phyloP scores from a whole-genome alignment of 1,140 invertebrate species.

The Hyposmocoma kahamanoa region DNA sequence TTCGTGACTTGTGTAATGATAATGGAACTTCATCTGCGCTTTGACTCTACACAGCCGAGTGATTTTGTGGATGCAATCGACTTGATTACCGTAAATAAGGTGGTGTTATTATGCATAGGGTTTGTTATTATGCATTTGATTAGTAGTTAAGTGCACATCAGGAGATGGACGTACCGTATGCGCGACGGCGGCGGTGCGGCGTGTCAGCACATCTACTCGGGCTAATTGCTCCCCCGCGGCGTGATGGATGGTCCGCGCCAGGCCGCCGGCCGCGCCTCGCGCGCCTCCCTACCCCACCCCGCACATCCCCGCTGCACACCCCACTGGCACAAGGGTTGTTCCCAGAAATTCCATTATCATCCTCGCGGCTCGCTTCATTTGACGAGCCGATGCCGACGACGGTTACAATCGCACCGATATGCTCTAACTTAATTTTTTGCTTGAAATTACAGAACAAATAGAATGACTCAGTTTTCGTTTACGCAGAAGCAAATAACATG shows the following conservation, averaged over 20 bases:
- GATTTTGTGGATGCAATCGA: too few species aligned
- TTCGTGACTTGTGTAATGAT: too few species aligned
- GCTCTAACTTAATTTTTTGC: conserved; percentile 2
- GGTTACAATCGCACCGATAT: conserved; percentile 19
- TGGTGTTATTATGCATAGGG: too few species aligned
- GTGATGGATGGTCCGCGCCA: conserved; percentile 62
- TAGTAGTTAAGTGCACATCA: conserved; percentile 12
- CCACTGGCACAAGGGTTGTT: conserved; percentile 67
- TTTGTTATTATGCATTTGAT: conserved; percentile 9
- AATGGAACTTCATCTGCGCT: too few species aligned
- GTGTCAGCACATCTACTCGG: conserved; percentile 63
- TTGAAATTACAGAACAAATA: conserved; percentile 32
- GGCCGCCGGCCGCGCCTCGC: too few species aligned
- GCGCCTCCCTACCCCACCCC: conserved; percentile 24
- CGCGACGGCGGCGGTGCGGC: conserved; percentile 32
- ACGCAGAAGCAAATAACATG: too few species aligned
- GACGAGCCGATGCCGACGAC: conserved; percentile 40
- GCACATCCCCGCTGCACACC: conserved; percentile 34
- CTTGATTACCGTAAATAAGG: too few species aligned
- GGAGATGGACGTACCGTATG: conserved; percentile 39
- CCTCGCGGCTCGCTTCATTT: conserved; percentile 37
- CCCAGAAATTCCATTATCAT: conserved; percentile 70
- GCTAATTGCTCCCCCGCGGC: conserved; percentile 67
- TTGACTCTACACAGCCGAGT: too few species aligned
- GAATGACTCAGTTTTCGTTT: too few species aligned